phyloP scores from a whole-genome alignment of 2,888 invertebrate species.

The Netelia fuscicornis region DNA sequence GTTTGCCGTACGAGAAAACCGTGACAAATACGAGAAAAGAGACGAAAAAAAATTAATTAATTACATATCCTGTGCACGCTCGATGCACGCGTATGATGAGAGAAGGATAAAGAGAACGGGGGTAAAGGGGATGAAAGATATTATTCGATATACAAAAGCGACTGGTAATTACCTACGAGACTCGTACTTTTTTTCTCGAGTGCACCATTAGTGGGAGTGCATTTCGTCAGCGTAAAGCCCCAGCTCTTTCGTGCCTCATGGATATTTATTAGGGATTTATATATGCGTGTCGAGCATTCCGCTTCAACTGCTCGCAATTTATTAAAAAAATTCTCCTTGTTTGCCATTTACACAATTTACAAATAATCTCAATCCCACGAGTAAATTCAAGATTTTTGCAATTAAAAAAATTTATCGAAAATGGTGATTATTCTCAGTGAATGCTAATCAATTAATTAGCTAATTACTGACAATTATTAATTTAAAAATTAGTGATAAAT shows the following conservation, averaged over 20 bases:
- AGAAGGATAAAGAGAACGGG: constrained; percentile 21
- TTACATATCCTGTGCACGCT: constrained; percentile 10
- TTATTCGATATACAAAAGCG: constrained; percentile 65
- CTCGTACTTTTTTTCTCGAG: constrained; percentile 67
- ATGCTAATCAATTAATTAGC: too few relatives aligned
- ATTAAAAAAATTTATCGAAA: too few relatives aligned
- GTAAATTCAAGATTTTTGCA: too few relatives aligned
- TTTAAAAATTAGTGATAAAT: too few relatives aligned
- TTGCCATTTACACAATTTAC: background rate
- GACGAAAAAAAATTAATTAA: constrained; percentile 36
- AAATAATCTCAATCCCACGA: too few relatives aligned
- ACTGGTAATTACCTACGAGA: constrained; percentile 67
- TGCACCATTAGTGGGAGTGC: constrained; percentile 66
- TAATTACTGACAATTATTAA: too few relatives aligned
- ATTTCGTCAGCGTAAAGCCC: constrained; percentile 39
- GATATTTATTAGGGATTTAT: background rate
- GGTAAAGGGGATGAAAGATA: constrained; percentile 41
- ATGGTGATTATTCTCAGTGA: too few relatives aligned
- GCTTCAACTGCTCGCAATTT: background rate
- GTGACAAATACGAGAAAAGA: background rate
- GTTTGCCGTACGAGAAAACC: too few relatives aligned
- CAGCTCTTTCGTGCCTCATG: background rate
- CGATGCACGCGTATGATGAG: constrained; percentile 13
- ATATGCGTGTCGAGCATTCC: background rate
- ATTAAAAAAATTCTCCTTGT: background rate